These are phyloP conservation scores for Zoanthus sociatus DNA, from an alignment of 92 coral and sea anemone species.

Conservation along the genomic window DNA sequence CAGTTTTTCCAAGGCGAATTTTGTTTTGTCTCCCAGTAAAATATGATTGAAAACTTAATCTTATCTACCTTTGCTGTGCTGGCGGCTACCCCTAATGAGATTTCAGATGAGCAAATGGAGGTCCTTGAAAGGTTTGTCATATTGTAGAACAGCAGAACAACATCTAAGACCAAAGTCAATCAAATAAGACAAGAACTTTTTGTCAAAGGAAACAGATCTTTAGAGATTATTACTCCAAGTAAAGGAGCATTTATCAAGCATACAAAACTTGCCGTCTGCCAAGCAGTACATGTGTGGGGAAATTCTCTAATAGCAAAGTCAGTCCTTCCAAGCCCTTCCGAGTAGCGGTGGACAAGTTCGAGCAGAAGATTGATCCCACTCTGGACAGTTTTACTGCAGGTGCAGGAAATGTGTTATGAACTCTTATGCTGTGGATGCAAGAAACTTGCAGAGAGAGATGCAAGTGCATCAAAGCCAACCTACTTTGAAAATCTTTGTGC, in stretches of 20 bases:
- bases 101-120: slow-evolving; percentile 22
- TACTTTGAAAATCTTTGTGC: too few species aligned
- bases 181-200: slow-evolving; percentile 45
- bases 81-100: not conserved
- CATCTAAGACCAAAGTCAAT: slow-evolving; percentile 26
- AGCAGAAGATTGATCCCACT: too few species aligned
- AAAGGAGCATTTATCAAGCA: slow-evolving; percentile 55
- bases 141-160: slow-evolving; percentile 32
- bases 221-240: slow-evolving; percentile 55
- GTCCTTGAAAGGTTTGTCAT: slow-evolving; percentile 16
- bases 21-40: too few species aligned
- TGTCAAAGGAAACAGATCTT: slow-evolving; percentile 4
- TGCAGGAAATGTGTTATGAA: too few species aligned
- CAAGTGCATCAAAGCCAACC: too few species aligned
- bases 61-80: not conserved
- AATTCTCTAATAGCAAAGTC: slow-evolving; percentile 13
- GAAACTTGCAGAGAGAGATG: too few species aligned
- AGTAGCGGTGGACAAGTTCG: slow-evolving; percentile 39
- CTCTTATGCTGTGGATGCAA: too few species aligned
- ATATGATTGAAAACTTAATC: too few species aligned
- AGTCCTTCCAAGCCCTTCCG: not conserved
- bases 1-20: too few species aligned
- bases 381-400: too few species aligned
- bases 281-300: slow-evolving; percentile 45
- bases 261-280: slow-evolving; percentile 32